Percentiles rank a stretch among this genome's conserved stretches.
Conservation (phyloP, 1,140 invertebrate genomes). For the Musca vetustissima region DNA sequence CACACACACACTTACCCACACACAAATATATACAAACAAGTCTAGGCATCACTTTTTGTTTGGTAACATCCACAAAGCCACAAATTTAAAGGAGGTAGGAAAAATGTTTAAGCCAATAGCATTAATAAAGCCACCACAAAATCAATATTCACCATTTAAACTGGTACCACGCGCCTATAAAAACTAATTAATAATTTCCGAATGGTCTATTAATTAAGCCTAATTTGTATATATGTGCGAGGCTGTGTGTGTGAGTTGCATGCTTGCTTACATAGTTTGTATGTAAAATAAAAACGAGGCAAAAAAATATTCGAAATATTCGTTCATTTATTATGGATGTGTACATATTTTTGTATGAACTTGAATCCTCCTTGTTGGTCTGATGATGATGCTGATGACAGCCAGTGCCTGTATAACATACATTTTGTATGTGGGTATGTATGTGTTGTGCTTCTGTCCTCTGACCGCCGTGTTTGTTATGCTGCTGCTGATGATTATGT, state of each 20-base stretch:
- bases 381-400: background rate
- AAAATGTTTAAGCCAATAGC: slow-evolving; percentile 56
- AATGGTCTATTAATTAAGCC: slow-evolving; percentile 57
- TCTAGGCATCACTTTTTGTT: background rate
- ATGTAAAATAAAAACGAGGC: too few species aligned
- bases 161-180: slow-evolving; percentile 51
- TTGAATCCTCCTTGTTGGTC: background rate
- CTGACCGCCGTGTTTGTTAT: too few species aligned
- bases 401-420: too few species aligned
- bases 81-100: slow-evolving; percentile 54
- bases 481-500: too few species aligned
- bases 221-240: slow-evolving; percentile 43
- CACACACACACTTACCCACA: too few species aligned
- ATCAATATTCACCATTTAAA: slow-evolving; percentile 57
- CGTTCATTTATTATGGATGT: background rate
- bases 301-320: background rate
- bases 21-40: too few species aligned
- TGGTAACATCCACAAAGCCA: slow-evolving; percentile 41
- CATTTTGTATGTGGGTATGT: too few species aligned
- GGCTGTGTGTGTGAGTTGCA: background rate
- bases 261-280: too few species aligned
- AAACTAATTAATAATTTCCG: slow-evolving; percentile 58
- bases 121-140: slow-evolving; percentile 57
- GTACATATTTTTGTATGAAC: background rate
- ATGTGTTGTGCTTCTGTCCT: too few species aligned